Conservation (phyloP, 1,140 invertebrate genomes). For the Hylaeus volcanicus region DNA sequence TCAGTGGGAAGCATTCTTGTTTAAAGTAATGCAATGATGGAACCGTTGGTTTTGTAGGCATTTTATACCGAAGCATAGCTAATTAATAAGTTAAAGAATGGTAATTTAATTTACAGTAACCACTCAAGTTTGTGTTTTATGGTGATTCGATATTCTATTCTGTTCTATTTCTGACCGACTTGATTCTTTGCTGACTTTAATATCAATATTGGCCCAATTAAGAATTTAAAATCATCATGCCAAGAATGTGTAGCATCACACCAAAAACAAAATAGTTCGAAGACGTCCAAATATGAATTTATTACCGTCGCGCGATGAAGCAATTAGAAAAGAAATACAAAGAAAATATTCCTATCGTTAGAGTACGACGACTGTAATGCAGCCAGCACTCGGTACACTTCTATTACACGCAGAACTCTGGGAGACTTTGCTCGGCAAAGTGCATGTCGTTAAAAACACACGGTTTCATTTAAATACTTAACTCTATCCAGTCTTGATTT, state of each 20-base stretch:
- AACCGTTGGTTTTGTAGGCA: too few relatives aligned
- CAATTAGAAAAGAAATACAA: constrained; percentile 4
- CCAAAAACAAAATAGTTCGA: background rate
- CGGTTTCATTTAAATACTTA: constrained; percentile 36
- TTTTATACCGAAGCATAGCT: too few relatives aligned
- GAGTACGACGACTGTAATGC: constrained; percentile 26
- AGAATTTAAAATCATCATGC: background rate
- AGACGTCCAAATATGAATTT: background rate
- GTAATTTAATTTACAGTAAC: too few relatives aligned
- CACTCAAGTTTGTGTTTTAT: too few relatives aligned
- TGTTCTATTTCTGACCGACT: too few relatives aligned
- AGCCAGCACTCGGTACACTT: constrained; percentile 12
- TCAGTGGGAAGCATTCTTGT: too few relatives aligned
- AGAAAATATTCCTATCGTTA: constrained; percentile 66
- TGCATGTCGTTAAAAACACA: constrained; percentile 47
- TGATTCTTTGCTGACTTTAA: background rate
- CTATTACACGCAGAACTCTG: constrained; percentile 28
- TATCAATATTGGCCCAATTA: background rate
- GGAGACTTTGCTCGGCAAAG: constrained; percentile 26
- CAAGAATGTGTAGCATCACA: background rate
- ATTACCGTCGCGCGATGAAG: background rate
- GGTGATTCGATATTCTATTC: too few relatives aligned
- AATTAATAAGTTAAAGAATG: too few relatives aligned
- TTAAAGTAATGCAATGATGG: too few relatives aligned
- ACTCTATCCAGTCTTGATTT: constrained; percentile 39